Base-by-base conservation (phyloP, 2,797 vertebrate species). In the Poecilia gillii region DNA sequence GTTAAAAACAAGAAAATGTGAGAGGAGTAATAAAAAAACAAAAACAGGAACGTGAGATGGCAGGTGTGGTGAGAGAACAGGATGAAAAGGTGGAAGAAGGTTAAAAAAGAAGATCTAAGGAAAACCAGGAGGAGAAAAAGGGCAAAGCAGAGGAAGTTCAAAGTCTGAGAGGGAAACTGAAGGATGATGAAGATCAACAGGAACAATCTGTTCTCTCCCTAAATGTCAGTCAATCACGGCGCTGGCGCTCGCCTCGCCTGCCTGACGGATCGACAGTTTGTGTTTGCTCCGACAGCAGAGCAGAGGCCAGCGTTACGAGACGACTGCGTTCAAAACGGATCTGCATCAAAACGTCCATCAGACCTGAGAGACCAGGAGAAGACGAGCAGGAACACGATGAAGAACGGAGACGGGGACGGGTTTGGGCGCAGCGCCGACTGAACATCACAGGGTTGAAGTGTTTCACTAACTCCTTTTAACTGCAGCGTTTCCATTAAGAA, bases 221-320 rank as follows among this genome's bases (percentile, higher is more conserved):
- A 47, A 85, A 79, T 83, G 91, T 88, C 91, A 91, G 90, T 91
- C 89, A 89, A 86, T 89, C 93, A 90, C 12, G 41, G 75, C 83
- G 86, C 79, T 79, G 5, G 46, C 70, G 82, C 73, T 91, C 76
- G 47, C 82, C 93, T 94, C 94, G 93, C 94, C 94, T 93, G 85
- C 78, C 90, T 83, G 90, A 90, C 93, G 94, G 92, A 92, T 84
- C 73, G 84, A 86, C 89, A 86, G 86, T 85, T 86, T 80, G 79
- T 87, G 91, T 87, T 93, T 91, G 88, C 91, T 94, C 92, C 93
- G 87, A 91, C 87, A 85, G 88, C 85, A 81, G 90, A 93, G 93
- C 91, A 89, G 92, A 89, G 88, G 84, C 71, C 81, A 18, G 87
- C 92, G 90, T 91, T 88, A 93, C 93, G 89, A 93, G 80, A 88